Base-by-base conservation (phyloP, 1,140 invertebrate genomes). In the Coelopa frigida region DNA sequence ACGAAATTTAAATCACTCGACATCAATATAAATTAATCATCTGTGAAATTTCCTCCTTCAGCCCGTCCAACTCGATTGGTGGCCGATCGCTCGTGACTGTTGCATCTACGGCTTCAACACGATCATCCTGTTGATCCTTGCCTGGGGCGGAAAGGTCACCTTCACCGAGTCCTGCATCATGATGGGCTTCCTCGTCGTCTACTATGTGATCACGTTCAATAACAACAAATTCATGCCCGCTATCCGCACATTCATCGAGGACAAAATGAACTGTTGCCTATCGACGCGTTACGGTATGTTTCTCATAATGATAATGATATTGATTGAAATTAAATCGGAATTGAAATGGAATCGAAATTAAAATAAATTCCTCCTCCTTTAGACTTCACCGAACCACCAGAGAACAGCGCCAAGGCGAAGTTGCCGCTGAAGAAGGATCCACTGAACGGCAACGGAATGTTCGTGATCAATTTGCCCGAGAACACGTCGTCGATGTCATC, bases 11-110 rank as follows among this genome's bases (percentile, higher is more conserved):
- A 39, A 39, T 24, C 0, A 29, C 11, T 27, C 29, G 2, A 12
- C 0, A 2, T 27, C 11, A 37, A 14, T 37, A 37, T 20, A 8
- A 17, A 21, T 37, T 37, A 37, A 20, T 37, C 35, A 21, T 20
- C 18, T n/a, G 22, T 5, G 14, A 8, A 14, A 29, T 29, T 29
- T 14, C 27, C 23, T 33, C 52, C 73, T 75, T 6, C 66, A 93
- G 89, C 81, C 82, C 0, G 84, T 94, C n/a, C 70, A 80, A 53
- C 72, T 94, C 20, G 83, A 91, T 57, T 83, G 82, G 76, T 84
- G 82, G 75, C 89, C 92, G 3, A 77, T 95, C 17, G 81, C 86
- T 1, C 73, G 93, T 52, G 92, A 95, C 59, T 86, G 84, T 46
- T 58, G 83, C 8, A 85, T 90, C 44, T 95, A 94, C 58, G 77